These are phyloP conservation scores for Chloromyia formosa DNA, from an alignment of 2,888 invertebrate species.

Conservation along the genomic window DNA sequence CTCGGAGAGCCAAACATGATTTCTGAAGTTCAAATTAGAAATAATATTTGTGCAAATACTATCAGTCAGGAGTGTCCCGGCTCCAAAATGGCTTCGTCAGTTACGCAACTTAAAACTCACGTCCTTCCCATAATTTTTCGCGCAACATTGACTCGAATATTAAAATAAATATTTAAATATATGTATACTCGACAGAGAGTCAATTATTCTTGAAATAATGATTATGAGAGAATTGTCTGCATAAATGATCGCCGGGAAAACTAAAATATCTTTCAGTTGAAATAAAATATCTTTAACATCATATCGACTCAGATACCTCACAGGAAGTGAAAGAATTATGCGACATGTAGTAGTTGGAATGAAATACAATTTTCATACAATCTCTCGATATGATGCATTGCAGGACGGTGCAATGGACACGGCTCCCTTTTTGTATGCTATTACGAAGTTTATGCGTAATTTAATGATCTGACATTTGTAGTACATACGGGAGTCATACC, in stretches of 20 bases:
- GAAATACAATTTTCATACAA: no score
- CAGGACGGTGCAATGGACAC: background rate
- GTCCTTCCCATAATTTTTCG: no score
- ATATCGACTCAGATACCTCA: background rate
- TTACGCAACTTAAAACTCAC: no score
- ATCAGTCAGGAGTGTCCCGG: no score
- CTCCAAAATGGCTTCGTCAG: no score
- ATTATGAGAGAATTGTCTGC: background rate
- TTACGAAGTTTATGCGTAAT: conserved; percentile 38
- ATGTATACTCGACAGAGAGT: conserved; percentile 6
- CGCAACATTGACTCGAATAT: background rate
- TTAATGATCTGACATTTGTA: conserved; percentile 20
- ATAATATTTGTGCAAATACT: no score
- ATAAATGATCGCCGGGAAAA: background rate
- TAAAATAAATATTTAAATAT: conserved; percentile 32
- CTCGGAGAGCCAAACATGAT: no score
- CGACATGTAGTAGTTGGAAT: background rate
- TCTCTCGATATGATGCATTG: background rate
- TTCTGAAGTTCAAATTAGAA: no score
- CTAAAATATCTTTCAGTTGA: background rate
- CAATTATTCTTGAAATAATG: background rate
- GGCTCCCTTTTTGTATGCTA: background rate
- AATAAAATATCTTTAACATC: conserved; percentile 3
- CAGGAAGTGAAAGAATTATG: conserved; percentile 37
- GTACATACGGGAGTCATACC: background rate